Conservation (phyloP, 2,113 vertebrate genomes). For the Dunckerocampus dactyliophorus region DNA sequence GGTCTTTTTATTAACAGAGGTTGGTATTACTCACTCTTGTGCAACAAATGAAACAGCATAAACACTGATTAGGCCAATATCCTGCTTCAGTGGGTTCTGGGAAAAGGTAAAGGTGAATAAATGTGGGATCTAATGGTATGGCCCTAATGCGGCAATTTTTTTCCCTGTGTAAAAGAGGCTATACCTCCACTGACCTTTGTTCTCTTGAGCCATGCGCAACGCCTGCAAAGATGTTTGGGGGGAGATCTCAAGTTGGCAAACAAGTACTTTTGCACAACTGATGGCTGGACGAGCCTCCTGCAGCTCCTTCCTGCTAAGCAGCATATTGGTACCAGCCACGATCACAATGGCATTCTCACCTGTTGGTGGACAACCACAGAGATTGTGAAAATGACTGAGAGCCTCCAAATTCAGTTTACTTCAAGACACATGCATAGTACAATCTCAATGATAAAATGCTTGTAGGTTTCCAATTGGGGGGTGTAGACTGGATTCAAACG, state of each 20-base stretch:
- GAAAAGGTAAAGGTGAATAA: too few species aligned
- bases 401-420: constrained; percentile 1
- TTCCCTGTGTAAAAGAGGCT: neutral
- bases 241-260: constrained; percentile 92
- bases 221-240: constrained; percentile 81
- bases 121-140: too few species aligned
- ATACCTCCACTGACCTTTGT: constrained; percentile 75
- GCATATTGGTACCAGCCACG: constrained; percentile 91
- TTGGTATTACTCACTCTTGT: too few species aligned
- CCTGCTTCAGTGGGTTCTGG: too few species aligned
- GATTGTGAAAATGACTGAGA: neutral
- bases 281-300: constrained; percentile 74
- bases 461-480: constrained; percentile 18
- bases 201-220: constrained; percentile 78
- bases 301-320: constrained; percentile 82
- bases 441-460: neutral
- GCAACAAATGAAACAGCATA: too few species aligned
- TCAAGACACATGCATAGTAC: too few species aligned
- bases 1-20: too few species aligned
- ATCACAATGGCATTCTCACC: constrained; percentile 95
- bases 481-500: neutral
- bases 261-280: constrained; percentile 78
- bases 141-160: too few species aligned
- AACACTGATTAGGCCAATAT: too few species aligned
- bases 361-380: constrained; percentile 50